Evolutionary conservation across 1,140 invertebrate genomes (phyloP).

Genomic region (Adelges cooleyi): DNA sequence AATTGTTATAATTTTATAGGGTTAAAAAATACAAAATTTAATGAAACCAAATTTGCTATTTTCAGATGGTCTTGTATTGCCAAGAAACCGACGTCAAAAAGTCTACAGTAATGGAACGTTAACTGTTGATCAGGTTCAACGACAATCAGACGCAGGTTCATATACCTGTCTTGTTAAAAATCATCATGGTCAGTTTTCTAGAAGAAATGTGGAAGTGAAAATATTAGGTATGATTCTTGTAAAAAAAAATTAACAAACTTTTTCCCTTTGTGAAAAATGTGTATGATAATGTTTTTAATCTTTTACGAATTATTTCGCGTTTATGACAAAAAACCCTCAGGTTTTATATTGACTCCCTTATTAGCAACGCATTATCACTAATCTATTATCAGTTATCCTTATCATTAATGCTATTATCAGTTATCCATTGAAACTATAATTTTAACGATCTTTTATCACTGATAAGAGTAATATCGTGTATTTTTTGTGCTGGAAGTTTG

Average conservation of each 20-base stretch:
- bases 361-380: too few species aligned
- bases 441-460: too few species aligned
- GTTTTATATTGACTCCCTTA: too few species aligned
- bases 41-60: conserved; percentile 8
- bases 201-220: conserved; percentile 71
- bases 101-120: conserved; percentile 78
- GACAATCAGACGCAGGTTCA: conserved; percentile 64
- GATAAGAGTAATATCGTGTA: too few species aligned
- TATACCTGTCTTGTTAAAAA: conserved; percentile 84
- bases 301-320: too few species aligned
- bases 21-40: neutral
- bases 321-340: too few species aligned
- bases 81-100: conserved; percentile 73
- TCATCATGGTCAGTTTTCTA: conserved; percentile 63
- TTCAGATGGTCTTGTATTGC: conserved; percentile 64
- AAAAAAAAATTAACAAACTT: neutral
- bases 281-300: too few species aligned
- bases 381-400: too few species aligned
- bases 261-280: too few species aligned
- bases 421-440: too few species aligned
- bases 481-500: too few species aligned
- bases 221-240: conserved; percentile 40
- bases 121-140: conserved; percentile 66
- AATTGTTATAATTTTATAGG: neutral
- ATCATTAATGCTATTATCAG: too few species aligned